Evolutionary conservation across 2,797 vertebrate genomes (phyloP), one percentile per base, ranked within the genome.

Genomic region (Cephalopachus bancanus): DNA sequence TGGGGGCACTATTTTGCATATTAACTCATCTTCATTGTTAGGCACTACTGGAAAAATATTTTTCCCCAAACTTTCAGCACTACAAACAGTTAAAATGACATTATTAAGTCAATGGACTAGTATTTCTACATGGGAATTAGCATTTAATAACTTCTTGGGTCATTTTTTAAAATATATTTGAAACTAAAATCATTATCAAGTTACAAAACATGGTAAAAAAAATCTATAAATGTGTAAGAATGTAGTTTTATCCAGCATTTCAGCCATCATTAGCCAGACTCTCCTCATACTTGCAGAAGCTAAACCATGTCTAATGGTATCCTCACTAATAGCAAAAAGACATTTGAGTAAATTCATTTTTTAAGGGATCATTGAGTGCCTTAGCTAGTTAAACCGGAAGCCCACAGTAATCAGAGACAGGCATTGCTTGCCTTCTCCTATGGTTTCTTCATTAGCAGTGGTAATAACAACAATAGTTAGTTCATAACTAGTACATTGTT

Each of bases 301-400:
- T 97, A 97, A 93, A 96, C 96, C 97, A 97, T 97, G 96, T 93
- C 95, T 97, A 97, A 97, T 98, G 91, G 60, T 89, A 86, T 96
- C 87, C 74, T 93, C 62, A 37, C 94, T 97, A 97, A 94, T 93
- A 97, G 83, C 22, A 89, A 59, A 89, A 69, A 95, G 33, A 74
- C 84, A 96, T 98, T 97, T 83, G 94, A 97, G 65, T 96, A 97
- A 97, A 98, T 97, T 97, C 89, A 95, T 80, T 86, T 97, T 96
- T 53, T 91, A 97, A 97, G 95, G 97, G 97, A 97, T 97, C 97
- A 97, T 96, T 98, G 94, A 96, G 10, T 44, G 95, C 67, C 26
- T 96, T 96, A 67, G 53, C 15, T 93, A 59, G 97, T 97, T 98
- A 97, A 97, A 97, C 75, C 2, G 14, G 94, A 98, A 83, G 94